Conservation (phyloP, 2,797 vertebrate species). For the Syngnathus acus region DNA sequence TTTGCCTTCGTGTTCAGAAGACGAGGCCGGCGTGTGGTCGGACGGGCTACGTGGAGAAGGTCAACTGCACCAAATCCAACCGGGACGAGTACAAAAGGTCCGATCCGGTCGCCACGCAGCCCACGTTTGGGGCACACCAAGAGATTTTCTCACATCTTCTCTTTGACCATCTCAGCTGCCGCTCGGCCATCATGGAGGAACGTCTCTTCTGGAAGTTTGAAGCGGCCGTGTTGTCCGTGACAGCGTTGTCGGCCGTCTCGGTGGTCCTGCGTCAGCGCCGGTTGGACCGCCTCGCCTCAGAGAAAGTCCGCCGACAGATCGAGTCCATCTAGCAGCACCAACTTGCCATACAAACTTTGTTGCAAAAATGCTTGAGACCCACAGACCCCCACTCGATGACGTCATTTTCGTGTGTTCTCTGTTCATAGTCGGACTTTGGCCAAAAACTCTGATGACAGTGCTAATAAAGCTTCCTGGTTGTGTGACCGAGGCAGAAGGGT, state of each 20-base stretch:
- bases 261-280: constrained; percentile 79
- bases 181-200: constrained; percentile 78
- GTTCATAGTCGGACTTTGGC: too few species aligned
- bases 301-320: constrained; percentile 91
- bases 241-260: constrained; percentile 66
- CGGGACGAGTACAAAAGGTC: constrained; percentile 81
- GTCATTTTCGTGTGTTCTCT: too few species aligned
- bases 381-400: too few species aligned
- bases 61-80: constrained; percentile 76
- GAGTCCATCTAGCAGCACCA: constrained; percentile 77
- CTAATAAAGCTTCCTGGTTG: too few species aligned
- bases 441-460: too few species aligned
- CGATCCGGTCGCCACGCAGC: constrained; percentile 8
- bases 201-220: constrained; percentile 87
- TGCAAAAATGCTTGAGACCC: too few species aligned
- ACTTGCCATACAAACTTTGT: too few species aligned
- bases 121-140: too few species aligned
- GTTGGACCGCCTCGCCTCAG: constrained; percentile 83
- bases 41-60: constrained; percentile 81
- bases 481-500: too few species aligned
- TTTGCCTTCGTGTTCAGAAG: constrained; percentile 60
- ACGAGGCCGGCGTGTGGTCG: constrained; percentile 60
- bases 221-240: constrained; percentile 69
- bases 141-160: background rate
- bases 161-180: constrained; percentile 71